Percentiles rank a stretch among this genome's conserved stretches.
These are phyloP conservation scores for Xylophagus ater DNA, from an alignment of 2,888 invertebrate genomes.

Conservation along the genomic window DNA sequence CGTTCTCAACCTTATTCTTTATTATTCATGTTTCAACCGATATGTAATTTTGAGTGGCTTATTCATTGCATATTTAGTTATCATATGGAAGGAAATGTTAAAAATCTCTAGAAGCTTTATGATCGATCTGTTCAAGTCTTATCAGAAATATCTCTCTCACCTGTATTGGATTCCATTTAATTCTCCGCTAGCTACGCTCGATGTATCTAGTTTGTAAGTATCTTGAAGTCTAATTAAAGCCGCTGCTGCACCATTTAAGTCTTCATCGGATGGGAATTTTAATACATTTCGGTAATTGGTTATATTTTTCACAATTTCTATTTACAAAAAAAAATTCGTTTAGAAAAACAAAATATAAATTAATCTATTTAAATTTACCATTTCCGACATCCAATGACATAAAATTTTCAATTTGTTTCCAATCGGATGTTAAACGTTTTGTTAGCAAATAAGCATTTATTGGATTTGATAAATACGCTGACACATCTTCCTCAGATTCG, in stretches of 20 bases:
- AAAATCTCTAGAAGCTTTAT: too few relatives aligned
- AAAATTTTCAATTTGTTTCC: slow-evolving; percentile 61
- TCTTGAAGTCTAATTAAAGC: slow-evolving; percentile 82
- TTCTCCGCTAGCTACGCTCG: slow-evolving; percentile 66
- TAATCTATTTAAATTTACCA: slow-evolving; percentile 32
- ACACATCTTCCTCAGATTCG: slow-evolving; percentile 59
- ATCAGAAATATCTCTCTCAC: too few relatives aligned
- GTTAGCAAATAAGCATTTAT: slow-evolving; percentile 84
- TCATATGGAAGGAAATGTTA: too few relatives aligned
- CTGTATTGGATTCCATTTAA: slow-evolving; percentile 67
- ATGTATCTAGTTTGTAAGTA: slow-evolving; percentile 74
- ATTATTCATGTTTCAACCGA: too few relatives aligned
- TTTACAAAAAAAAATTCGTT: slow-evolving; percentile 18
- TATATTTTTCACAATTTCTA: slow-evolving; percentile 59
- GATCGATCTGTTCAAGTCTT: too few relatives aligned
- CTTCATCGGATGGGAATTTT: slow-evolving; percentile 77
- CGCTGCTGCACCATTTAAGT: slow-evolving; percentile 80
- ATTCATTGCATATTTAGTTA: too few relatives aligned
- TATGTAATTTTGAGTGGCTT: too few relatives aligned
- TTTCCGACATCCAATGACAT: slow-evolving; percentile 52
- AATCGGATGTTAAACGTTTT: slow-evolving; percentile 77
- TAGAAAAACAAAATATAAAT: not conserved
- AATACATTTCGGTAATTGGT: slow-evolving; percentile 54
- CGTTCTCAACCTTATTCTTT: too few relatives aligned
- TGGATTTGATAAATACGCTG: slow-evolving; percentile 70